These are phyloP conservation scores for Caradrina clavipalpis DNA, from an alignment of 2,888 invertebrate genomes.

Conservation along the genomic window DNA sequence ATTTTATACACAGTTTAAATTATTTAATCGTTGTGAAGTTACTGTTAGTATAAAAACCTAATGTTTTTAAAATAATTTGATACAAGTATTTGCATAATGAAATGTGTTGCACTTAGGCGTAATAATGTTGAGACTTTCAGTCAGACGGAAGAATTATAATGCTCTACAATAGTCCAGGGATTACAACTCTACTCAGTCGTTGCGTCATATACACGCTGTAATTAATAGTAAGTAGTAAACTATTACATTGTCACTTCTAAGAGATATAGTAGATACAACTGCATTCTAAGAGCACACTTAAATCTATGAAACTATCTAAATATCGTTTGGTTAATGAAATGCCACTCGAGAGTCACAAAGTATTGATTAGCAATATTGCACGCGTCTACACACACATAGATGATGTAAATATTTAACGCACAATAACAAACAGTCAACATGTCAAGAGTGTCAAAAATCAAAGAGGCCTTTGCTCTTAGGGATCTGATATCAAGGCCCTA, in stretches of 20 bases:
- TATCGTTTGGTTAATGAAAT: constrained; percentile 55
- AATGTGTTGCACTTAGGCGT: constrained; percentile 34
- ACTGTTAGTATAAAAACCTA: constrained; percentile 37
- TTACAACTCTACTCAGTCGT: constrained; percentile 68
- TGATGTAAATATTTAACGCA: too few species aligned
- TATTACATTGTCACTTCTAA: constrained; percentile 45
- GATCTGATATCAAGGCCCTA: too few species aligned
- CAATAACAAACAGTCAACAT: too few species aligned
- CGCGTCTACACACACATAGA: too few species aligned
- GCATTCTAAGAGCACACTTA: constrained; percentile 48
- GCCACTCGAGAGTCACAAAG: constrained; percentile 34
- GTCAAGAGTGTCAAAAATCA: too few species aligned
- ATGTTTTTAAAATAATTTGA: constrained; percentile 9
- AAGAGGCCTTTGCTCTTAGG: too few species aligned
- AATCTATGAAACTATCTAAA: constrained; percentile 39
- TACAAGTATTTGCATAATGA: constrained; percentile 32
- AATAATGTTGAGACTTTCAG: constrained; percentile 56
- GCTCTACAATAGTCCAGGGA: constrained; percentile 49
- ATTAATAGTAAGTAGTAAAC: constrained; percentile 53
- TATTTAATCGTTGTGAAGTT: neutral
- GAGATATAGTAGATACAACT: constrained; percentile 30
- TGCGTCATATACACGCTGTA: constrained; percentile 60
- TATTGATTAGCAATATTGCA: constrained; percentile 22
- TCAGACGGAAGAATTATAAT: constrained; percentile 55
- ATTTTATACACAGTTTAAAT: neutral